These are phyloP conservation scores for Ennomos quercinarius DNA, from an alignment of 2,888 invertebrate species.

Conservation along the genomic window DNA sequence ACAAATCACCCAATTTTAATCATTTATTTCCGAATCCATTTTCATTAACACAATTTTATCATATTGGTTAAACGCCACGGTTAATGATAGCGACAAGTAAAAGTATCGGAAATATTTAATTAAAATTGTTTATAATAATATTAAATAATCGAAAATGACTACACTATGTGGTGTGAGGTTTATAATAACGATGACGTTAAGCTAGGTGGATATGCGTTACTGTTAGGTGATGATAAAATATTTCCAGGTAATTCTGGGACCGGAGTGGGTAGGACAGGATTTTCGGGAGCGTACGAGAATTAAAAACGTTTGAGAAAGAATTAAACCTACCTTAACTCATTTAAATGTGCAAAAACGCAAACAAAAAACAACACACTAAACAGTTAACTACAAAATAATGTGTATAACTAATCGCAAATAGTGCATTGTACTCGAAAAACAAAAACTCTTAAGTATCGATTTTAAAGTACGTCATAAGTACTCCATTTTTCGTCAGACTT, in stretches of 20 bases:
- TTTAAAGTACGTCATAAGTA: slow-evolving; percentile 55
- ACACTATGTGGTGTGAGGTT: slow-evolving; percentile 76
- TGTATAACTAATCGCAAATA: slow-evolving; percentile 62
- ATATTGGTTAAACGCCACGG: too few relatives aligned
- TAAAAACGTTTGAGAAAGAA: slow-evolving; percentile 11
- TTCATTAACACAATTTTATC: too few relatives aligned
- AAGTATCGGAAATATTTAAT: slow-evolving; percentile 39
- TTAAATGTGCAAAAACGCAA: slow-evolving; percentile 54
- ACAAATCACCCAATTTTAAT: slow-evolving; percentile 57
- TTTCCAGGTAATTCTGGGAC: slow-evolving; percentile 29
- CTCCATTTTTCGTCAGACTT: slow-evolving; percentile 63
- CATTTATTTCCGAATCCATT: slow-evolving; percentile 43
- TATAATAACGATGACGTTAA: slow-evolving; percentile 61
- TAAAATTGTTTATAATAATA: slow-evolving; percentile 48
- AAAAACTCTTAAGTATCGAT: slow-evolving; percentile 58
- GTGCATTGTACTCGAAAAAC: slow-evolving; percentile 68
- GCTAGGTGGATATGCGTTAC: slow-evolving; percentile 60
- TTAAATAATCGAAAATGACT: slow-evolving; percentile 52
- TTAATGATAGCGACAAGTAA: neutral
- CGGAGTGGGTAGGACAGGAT: slow-evolving; percentile 29
- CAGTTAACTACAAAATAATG: slow-evolving; percentile 52
- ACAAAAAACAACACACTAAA: slow-evolving; percentile 57
- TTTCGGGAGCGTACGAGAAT: slow-evolving; percentile 36
- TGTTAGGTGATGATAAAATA: slow-evolving; percentile 52
- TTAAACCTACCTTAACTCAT: slow-evolving; percentile 28